Evolutionary conservation across 35 echinoderm and acorn worm species (phyloP).

Genomic region (Stichopus chloronotus): DNA sequence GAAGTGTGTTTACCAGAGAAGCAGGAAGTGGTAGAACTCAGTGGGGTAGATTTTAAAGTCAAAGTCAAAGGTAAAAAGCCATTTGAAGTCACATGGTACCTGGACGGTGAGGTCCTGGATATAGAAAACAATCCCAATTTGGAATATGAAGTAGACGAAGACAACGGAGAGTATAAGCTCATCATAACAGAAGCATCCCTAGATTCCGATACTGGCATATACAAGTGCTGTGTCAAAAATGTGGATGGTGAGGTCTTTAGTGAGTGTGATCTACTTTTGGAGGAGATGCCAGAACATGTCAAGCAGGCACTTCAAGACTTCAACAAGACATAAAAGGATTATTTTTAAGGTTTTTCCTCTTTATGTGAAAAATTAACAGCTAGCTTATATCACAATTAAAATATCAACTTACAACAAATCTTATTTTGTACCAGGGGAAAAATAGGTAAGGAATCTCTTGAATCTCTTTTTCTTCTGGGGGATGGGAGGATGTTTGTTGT

Average conservation of each 20-base stretch:
- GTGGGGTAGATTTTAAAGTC: slow-evolving; percentile 41
- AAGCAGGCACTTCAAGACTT: slow-evolving; percentile 45
- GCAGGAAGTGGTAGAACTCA: slow-evolving; percentile 52
- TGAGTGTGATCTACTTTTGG: slow-evolving; percentile 53
- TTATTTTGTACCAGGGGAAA: slow-evolving; percentile 31
- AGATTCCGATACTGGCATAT: slow-evolving; percentile 45
- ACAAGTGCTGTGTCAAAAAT: slow-evolving; percentile 43
- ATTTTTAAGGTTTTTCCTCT: neutral
- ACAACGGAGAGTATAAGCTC: slow-evolving; percentile 38
- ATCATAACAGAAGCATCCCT: slow-evolving; percentile 52
- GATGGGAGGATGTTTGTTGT: neutral
- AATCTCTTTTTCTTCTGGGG: slow-evolving; percentile 16
- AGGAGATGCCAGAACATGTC: slow-evolving; percentile 60
- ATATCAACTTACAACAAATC: neutral
- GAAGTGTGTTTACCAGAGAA: slow-evolving; percentile 43
- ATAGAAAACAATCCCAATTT: slow-evolving; percentile 39
- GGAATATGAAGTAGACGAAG: slow-evolving; percentile 53
- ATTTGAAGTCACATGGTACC: slow-evolving; percentile 16
- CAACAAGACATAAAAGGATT: slow-evolving; percentile 40
- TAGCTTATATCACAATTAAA: neutral
- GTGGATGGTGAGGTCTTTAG: neutral
- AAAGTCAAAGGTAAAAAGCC: slow-evolving; percentile 34
- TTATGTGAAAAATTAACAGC: neutral
- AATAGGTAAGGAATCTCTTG: neutral
- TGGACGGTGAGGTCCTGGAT: slow-evolving; percentile 48